Conservation (phyloP, 2,888 invertebrate genomes). For the Amiota minor region DNA sequence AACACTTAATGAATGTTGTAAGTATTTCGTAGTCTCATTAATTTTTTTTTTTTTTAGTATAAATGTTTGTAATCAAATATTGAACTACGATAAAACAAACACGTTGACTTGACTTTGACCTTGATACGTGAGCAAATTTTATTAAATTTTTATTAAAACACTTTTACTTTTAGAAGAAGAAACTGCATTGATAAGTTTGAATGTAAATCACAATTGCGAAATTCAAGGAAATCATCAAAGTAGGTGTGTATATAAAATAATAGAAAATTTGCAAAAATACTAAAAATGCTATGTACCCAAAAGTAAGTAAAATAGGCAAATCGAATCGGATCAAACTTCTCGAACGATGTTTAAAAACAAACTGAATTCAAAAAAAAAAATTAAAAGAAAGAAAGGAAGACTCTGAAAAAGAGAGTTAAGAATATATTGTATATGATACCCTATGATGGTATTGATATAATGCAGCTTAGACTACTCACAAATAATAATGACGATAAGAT, state of each 20-base stretch:
- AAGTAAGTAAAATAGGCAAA: not conserved
- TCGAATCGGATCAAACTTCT: constrained; percentile 8
- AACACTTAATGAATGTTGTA: too few relatives aligned
- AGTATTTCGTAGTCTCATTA: too few relatives aligned
- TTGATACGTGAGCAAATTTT: too few relatives aligned
- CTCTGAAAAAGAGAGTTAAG: not conserved
- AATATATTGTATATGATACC: constrained; percentile 26
- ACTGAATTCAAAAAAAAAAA: constrained; percentile 12
- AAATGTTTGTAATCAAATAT: too few relatives aligned
- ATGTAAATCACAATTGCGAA: not conserved
- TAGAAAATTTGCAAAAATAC: not conserved
- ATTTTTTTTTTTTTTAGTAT: too few relatives aligned
- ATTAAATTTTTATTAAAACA: too few relatives aligned
- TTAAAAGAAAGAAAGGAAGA: too few relatives aligned
- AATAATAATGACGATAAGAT: constrained; percentile 53
- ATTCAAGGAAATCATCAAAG: constrained; percentile 14
- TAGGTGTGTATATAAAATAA: constrained; percentile 1
- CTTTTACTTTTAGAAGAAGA: too few relatives aligned
- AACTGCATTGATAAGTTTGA: not conserved
- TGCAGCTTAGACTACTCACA: constrained; percentile 61
- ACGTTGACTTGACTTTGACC: too few relatives aligned
- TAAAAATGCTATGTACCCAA: not conserved
- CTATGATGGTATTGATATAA: constrained; percentile 22
- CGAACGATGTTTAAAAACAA: not conserved
- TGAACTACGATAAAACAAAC: too few relatives aligned